phyloP scores from a whole-genome alignment of 2,113 vertebrate species.

The Forbesichthys papilliferus region DNA sequence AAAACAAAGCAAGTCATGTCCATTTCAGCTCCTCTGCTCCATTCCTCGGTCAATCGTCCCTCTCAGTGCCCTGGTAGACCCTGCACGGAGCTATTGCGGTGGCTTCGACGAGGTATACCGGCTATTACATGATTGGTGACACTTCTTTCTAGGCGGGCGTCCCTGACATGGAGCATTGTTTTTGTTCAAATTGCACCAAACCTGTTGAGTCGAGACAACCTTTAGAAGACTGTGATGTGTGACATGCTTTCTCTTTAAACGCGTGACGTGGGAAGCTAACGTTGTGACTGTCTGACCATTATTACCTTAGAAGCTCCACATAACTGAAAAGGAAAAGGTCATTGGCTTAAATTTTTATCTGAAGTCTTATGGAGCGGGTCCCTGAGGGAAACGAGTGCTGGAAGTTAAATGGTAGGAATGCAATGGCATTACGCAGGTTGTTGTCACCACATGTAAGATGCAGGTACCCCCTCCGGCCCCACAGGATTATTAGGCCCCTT shows the following conservation, averaged over 20 bases:
- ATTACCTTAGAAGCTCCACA: constrained; percentile 40
- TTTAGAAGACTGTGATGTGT: constrained; percentile 50
- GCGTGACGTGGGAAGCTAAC: constrained; percentile 48
- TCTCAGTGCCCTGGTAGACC: constrained; percentile 37
- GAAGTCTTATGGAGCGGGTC: constrained; percentile 54
- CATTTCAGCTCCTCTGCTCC: constrained; percentile 70
- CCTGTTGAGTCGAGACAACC: constrained; percentile 37
- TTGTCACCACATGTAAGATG: constrained; percentile 26
- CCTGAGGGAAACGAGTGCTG: constrained; percentile 62
- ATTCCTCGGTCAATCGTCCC: constrained; percentile 45
- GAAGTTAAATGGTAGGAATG: constrained; percentile 48
- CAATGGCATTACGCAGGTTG: constrained; percentile 39
- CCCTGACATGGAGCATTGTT: constrained; percentile 36
- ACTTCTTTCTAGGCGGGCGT: constrained; percentile 38
- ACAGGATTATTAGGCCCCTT: constrained; percentile 46
- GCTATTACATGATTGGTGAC: constrained; percentile 64
- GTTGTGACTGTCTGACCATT: constrained; percentile 36
- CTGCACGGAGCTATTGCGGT: constrained; percentile 70
- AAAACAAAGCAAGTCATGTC: constrained; percentile 59
- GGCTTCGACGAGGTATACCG: constrained; percentile 74
- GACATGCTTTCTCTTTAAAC: constrained; percentile 49
- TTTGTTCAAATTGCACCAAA: constrained; percentile 38
- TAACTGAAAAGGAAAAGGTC: constrained; percentile 36
- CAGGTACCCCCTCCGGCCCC: neutral
- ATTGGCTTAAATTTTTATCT: constrained; percentile 29